Base-by-base conservation (phyloP, 2,888 invertebrate genomes). In the Charanyca ferruginea region DNA sequence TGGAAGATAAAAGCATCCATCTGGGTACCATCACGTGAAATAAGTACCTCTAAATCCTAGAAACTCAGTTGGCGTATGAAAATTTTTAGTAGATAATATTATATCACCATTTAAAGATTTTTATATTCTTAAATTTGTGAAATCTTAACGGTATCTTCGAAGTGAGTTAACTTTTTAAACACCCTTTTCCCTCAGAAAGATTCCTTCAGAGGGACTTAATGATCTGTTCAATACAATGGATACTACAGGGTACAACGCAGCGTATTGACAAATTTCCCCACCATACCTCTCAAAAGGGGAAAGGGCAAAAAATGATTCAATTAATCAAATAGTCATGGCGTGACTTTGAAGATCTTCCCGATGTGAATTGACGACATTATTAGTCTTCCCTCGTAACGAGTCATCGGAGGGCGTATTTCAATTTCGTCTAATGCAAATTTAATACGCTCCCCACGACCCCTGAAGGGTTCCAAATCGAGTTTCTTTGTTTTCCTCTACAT, bases 341-440 rank as follows among this genome's bases (percentile, higher is more conserved):
- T 94, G 95, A 94, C 95, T 94, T 80, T 86, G 89, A 89, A 89
- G 90, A 91, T 93, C 89, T 89, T 87, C 87, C 82, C 87, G 86
- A 90, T 89, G 85, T 80, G 90, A 91, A 94, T 91, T 91, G 93
- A 94, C 89, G 93, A 91, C 90, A 93, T 94, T 94, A 94, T 94
- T 94, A 93, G 94, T 90, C 92, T 86, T 91, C 90, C 91, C 90
- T 88, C 88, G 92, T 93, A 92, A 91, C 92, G 89, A 92, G 88
- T 92, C 93, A 93, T 93, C 89, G 91, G 89, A 91, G 93, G 94
- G 94, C 92, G 95, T 93, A 94, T 93, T 95, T 94, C 94, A 95
- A 95, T 95, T 95, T 91, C 87, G 89, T 90, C 93, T 94, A 94
- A 95, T 95, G 95, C 94, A 95, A 95, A 95, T 95, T 95, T 95